These are phyloP conservation scores for Drosophila mojavensis DNA, from an alignment of 1,140 invertebrate genomes.

Conservation along the genomic window DNA sequence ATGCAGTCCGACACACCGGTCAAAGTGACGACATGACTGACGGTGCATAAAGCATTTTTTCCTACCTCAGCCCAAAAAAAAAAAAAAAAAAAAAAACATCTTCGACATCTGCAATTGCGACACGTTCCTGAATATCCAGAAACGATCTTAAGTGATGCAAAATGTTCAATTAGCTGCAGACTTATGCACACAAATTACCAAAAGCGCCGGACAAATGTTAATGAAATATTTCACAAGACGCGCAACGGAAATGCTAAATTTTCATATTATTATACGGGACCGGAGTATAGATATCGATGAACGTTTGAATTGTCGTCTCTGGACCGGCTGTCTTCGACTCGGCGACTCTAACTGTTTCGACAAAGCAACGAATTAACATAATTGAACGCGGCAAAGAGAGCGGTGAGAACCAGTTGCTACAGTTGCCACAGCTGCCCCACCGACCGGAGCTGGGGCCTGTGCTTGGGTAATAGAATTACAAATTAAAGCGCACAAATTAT, in stretches of 20 bases:
- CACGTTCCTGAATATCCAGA: constrained; percentile 18
- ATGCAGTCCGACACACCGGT: no score
- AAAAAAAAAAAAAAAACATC: no score
- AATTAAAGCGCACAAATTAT: constrained; percentile 83
- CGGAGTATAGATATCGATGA: constrained; percentile 55
- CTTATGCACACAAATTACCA: constrained; percentile 53
- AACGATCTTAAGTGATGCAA: constrained; percentile 38
- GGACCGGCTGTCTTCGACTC: constrained; percentile 40
- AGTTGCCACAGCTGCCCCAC: constrained; percentile 37
- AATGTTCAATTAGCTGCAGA: constrained; percentile 39
- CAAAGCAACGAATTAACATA: constrained; percentile 76
- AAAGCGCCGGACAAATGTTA: constrained; percentile 52
- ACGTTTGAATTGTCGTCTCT: constrained; percentile 26
- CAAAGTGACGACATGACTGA: no score
- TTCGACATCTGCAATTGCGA: constrained; percentile 22
- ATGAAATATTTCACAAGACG: constrained; percentile 69
- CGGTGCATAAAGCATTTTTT: no score
- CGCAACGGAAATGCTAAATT: constrained; percentile 79
- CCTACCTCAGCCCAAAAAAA: no score
- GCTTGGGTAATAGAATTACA: constrained; percentile 81
- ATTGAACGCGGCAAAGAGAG: constrained; percentile 68
- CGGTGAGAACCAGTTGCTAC: constrained; percentile 66
- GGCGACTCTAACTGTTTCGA: constrained; percentile 70
- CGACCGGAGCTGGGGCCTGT: constrained; percentile 46
- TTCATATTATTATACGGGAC: constrained; percentile 80